Evolutionary conservation across 2,113 vertebrate species (phyloP).

Genomic region (Sclerurus mexicanus): DNA sequence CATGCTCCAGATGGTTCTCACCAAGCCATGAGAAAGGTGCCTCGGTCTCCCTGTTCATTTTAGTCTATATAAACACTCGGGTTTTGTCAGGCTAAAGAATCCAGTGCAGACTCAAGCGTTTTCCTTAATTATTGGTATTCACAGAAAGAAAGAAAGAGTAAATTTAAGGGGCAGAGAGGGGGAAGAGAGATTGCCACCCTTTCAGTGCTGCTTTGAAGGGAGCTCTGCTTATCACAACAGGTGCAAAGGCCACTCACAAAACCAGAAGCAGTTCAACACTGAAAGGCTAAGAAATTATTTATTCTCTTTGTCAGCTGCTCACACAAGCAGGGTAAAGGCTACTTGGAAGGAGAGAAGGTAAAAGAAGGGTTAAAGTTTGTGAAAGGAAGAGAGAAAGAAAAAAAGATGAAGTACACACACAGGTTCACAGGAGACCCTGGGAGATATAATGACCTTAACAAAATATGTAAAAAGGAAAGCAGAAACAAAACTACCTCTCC

Average conservation of each 20-base stretch:
- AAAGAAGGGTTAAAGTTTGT: slow-evolving; percentile 4
- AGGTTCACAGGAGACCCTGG: neutral
- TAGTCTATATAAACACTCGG: neutral
- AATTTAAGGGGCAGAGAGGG: neutral
- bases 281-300: slow-evolving; percentile 76
- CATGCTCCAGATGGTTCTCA: neutral
- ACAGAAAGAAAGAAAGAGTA: slow-evolving; percentile 66
- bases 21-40: neutral
- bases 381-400: neutral
- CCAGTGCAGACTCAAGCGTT: neutral
- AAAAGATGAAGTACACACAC: rapidly evolving
- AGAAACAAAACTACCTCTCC: neutral
- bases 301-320: slow-evolving; percentile 77
- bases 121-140: slow-evolving; percentile 69
- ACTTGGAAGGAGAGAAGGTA: slow-evolving; percentile 57
- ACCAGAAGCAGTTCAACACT: slow-evolving; percentile 61
- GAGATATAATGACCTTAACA: neutral
- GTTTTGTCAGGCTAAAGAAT: slow-evolving; percentile 51
- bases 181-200: slow-evolving; percentile 41
- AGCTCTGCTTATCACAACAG: slow-evolving; percentile 74
- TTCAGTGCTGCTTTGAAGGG: slow-evolving; percentile 67
- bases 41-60: neutral
- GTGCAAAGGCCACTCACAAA: slow-evolving; percentile 72
- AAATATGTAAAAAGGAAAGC: neutral
- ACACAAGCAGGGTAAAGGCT: slow-evolving; percentile 64